Evolutionary conservation across 37 sponge, comb jelly and placozoan genomes (phyloP).

Genomic region (Lycopodina hypogea): DNA sequence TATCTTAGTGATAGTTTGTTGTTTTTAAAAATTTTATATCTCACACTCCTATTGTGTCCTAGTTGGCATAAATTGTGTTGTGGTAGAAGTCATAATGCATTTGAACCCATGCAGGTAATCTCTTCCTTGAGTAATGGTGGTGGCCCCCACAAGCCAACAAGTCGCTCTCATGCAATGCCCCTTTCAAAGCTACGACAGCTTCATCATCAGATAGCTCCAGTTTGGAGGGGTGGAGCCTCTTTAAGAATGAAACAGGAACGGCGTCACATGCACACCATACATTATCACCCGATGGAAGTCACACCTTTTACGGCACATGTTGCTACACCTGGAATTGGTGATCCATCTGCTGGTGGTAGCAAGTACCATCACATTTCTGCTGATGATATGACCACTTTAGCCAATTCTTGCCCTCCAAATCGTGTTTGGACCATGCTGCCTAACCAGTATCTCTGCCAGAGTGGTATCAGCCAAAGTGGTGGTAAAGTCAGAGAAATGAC

Average conservation of each 20-base stretch:
- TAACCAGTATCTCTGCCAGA: constrained; percentile 17
- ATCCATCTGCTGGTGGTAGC: neutral
- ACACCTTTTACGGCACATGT: neutral
- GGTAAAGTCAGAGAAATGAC: constrained; percentile 13
- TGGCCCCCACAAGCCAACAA: neutral
- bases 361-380: constrained; percentile 14
- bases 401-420: constrained; percentile 37
- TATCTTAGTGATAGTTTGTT: too few relatives aligned
- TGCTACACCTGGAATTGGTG: neutral
- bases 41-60: too few relatives aligned
- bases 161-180: neutral
- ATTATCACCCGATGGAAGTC: constrained; percentile 9
- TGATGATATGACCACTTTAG: constrained; percentile 12
- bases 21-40: too few relatives aligned
- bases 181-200: neutral
- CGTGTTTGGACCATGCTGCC: constrained; percentile 36
- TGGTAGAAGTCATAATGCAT: too few relatives aligned
- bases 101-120: too few relatives aligned
- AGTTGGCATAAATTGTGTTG: too few relatives aligned
- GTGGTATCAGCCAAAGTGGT: constrained; percentile 14
- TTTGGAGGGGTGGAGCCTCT: too few relatives aligned
- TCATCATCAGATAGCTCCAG: neutral
- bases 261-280: neutral
- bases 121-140: constrained; percentile 6
- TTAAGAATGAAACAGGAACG: neutral